Evolutionary conservation across 2,888 invertebrate genomes (phyloP).

Genomic region (Chymomyza caudatula): DNA sequence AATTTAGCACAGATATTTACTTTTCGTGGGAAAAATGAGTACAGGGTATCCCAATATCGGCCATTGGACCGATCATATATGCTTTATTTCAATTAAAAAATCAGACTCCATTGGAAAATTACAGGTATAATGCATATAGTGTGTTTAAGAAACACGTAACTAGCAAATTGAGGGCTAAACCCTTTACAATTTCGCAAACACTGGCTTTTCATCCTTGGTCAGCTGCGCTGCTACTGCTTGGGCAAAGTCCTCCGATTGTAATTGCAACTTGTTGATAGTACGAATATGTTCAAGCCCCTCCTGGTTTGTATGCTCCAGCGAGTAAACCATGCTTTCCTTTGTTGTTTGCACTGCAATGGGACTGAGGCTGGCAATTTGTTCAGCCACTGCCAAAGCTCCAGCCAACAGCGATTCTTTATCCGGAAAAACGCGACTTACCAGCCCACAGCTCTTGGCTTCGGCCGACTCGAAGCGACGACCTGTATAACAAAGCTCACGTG

Average conservation of each 20-base stretch:
- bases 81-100: not conserved
- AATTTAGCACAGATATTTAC: no score
- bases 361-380: constrained; percentile 90
- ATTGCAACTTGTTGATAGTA: constrained; percentile 88
- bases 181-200: constrained; percentile 87
- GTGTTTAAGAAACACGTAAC: not conserved
- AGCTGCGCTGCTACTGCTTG: constrained; percentile 87
- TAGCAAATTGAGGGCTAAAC: not conserved
- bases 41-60: no score
- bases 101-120: no score
- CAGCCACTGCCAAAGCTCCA: constrained; percentile 86
- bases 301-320: constrained; percentile 90
- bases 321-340: constrained; percentile 90
- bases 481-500: constrained; percentile 92
- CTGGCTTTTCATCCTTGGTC: constrained; percentile 84
- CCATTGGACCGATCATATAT: no score
- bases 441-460: constrained; percentile 89
- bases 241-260: constrained; percentile 93
- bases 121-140: no score
- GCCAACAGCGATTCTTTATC: constrained; percentile 80
- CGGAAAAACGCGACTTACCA: constrained; percentile 83
- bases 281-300: constrained; percentile 93
- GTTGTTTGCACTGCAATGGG: constrained; percentile 96
- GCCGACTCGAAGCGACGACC: constrained; percentile 88
- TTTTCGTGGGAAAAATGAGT: no score